A percentile compares a stretch with the other conserved stretches of the same genome.
Conservation (phyloP, 2,113 vertebrate genomes). For the Leptobrachium ailaonicum region DNA sequence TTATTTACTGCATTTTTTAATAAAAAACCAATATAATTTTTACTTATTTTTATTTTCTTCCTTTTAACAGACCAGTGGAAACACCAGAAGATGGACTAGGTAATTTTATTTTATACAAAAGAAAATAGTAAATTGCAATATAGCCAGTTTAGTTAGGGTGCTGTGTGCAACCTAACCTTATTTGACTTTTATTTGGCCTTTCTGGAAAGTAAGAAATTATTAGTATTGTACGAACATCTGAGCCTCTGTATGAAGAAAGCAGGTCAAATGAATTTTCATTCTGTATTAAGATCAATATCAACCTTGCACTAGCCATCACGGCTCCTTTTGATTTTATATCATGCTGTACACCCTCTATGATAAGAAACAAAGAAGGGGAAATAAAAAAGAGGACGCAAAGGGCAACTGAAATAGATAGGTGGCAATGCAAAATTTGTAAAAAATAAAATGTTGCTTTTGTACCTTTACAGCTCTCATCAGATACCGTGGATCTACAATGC, state of each 20-base stretch:
- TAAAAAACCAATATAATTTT: too few relatives aligned
- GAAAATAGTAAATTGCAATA: neutral
- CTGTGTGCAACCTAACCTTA: neutral
- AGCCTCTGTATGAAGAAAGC: slow-evolving; percentile 40
- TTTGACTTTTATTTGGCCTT: slow-evolving; percentile 33
- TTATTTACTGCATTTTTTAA: too few relatives aligned
- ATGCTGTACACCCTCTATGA: slow-evolving; percentile 33
- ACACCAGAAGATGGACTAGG: neutral
- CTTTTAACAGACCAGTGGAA: too few relatives aligned
- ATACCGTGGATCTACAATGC: slow-evolving; percentile 29
- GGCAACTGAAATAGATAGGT: slow-evolving; percentile 38
- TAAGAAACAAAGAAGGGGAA: slow-evolving; percentile 2
- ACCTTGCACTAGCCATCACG: slow-evolving; percentile 21
- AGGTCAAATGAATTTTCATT: slow-evolving; percentile 11
- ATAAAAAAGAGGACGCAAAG: slow-evolving; percentile 34
- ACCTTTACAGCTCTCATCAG: slow-evolving; percentile 47
- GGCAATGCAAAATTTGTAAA: slow-evolving; percentile 8
- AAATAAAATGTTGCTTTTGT: slow-evolving; percentile 30
- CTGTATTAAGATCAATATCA: slow-evolving; percentile 41
- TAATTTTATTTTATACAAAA: neutral
- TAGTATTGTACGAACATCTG: slow-evolving; percentile 36
- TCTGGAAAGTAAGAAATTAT: slow-evolving; percentile 31
- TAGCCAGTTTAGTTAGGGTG: neutral
- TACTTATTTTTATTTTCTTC: too few relatives aligned
- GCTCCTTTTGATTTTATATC: slow-evolving; percentile 18